A percentile compares a stretch with the other conserved stretches of the same genome.
Evolutionary conservation across 2,797 vertebrate species (phyloP).

Genomic region (Graptemys geographica): DNA sequence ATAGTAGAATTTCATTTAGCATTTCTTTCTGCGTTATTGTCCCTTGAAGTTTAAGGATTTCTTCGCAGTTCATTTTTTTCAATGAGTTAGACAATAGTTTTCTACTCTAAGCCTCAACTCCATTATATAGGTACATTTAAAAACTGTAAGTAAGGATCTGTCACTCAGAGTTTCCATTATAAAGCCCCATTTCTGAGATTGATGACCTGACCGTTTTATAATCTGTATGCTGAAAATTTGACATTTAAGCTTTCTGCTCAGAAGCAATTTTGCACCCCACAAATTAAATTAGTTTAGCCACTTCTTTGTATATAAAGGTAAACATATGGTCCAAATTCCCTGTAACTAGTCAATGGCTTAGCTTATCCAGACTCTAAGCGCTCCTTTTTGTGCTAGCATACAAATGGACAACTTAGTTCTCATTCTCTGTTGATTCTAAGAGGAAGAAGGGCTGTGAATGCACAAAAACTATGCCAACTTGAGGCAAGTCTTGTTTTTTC

Average conservation of each 20-base stretch:
- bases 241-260: background rate
- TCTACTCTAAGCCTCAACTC: background rate
- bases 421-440: background rate
- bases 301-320: background rate
- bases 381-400: background rate
- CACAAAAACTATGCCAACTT: background rate
- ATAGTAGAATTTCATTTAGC: background rate
- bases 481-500: background rate
- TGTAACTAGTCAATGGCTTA: background rate
- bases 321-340: background rate
- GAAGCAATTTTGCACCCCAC: background rate
- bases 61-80: background rate
- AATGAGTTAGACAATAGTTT: background rate
- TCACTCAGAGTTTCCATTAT: background rate
- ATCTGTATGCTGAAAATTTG: conserved; percentile 17
- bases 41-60: conserved; percentile 6
- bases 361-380: background rate
- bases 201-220: background rate
- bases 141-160: conserved; percentile 19
- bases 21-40: conserved; percentile 22
- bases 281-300: background rate
- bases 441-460: background rate
- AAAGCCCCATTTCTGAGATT: conserved; percentile 19
- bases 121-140: background rate
- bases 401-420: background rate